Evolutionary conservation across 1,140 invertebrate species (phyloP), one percentile per base, ranked within the genome.

Genomic region (Triops cancriformis): DNA sequence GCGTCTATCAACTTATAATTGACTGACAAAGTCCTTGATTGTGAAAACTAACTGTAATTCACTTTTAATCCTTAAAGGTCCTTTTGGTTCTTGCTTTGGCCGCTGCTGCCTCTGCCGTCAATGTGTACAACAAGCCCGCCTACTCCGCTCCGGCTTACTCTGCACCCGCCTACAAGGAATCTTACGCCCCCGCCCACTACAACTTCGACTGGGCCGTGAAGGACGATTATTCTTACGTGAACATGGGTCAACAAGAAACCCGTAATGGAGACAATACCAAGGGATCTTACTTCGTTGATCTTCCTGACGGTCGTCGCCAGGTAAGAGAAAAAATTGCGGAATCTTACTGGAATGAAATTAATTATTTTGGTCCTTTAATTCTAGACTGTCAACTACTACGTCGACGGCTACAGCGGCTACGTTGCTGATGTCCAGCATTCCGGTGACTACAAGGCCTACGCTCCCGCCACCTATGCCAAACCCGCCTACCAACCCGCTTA

Each of bases 281-380:
- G 82, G 93, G 93, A 82, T 89, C 91, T 83, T 95, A 94, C 87
- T 91, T 93, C 85, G 93, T 94, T 81, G 85, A 93, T 51, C 87
- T 95, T 81, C 93, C 93, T 75, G 93, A 95, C 86, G 93, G 93
- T 82, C 90, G 92, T 83, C 92, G 90, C 84, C 93, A 94, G 86
- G 89, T 93, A 81, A 92, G 92, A 82, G 95, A 26, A 26, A 9
- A 72, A 72, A 3, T 72, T 3, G 6, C 2, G 9, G 6, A 26
- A 26, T 26, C 2, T n/a, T n/a, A 27, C 9, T 72, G 23, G 9
- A 72, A 9, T 72, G 9, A 27, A 72, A 72, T 72, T 72, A 72
- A 72, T 9, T 72, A 3, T 7, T 37, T 7, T 7, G 2, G 31
- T 37, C 31, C 7, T 37, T 37, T 7, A 37, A 37, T 4, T 37